These are phyloP conservation scores for Brachionus paranguensis DNA, from an alignment of 1,140 invertebrate genomes.

Conservation along the genomic window DNA sequence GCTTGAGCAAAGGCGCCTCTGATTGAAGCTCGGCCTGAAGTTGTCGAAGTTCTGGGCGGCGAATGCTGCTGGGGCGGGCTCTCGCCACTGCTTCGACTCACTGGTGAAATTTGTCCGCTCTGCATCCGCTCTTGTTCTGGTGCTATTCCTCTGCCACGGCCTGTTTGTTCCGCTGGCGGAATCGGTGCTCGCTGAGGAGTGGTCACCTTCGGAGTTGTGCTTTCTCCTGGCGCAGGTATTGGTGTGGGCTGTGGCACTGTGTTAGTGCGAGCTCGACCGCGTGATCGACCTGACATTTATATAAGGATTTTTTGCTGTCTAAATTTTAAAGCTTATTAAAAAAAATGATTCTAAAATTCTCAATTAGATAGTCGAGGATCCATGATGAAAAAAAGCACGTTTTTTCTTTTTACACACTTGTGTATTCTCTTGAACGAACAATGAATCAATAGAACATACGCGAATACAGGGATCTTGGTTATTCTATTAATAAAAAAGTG, in stretches of 20 bases:
- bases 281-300: constrained; percentile 23
- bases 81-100: constrained; percentile 11
- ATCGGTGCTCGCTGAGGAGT: not conserved
- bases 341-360: not conserved
- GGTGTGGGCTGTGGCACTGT: not conserved
- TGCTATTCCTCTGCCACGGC: not conserved
- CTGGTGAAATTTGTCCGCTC: not conserved
- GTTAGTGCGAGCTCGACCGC: constrained; percentile 17
- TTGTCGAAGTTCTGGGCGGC: not conserved
- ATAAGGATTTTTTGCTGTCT: not conserved
- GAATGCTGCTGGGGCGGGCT: constrained; percentile 13
- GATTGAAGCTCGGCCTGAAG: not conserved
- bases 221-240: not conserved
- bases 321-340: not conserved
- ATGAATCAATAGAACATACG: not conserved
- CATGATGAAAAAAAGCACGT: not conserved
- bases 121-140: not conserved
- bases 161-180: not conserved
- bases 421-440: not conserved
- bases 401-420: not conserved
- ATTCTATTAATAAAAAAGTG: not conserved
- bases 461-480: not conserved
- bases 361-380: not conserved
- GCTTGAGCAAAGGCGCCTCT: not conserved
- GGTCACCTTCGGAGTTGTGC: not conserved